A percentile compares a stretch with the other conserved stretches of the same genome.
Conservation (phyloP, 1,140 invertebrate species). For the Diachasmimorpha longicaudata region DNA sequence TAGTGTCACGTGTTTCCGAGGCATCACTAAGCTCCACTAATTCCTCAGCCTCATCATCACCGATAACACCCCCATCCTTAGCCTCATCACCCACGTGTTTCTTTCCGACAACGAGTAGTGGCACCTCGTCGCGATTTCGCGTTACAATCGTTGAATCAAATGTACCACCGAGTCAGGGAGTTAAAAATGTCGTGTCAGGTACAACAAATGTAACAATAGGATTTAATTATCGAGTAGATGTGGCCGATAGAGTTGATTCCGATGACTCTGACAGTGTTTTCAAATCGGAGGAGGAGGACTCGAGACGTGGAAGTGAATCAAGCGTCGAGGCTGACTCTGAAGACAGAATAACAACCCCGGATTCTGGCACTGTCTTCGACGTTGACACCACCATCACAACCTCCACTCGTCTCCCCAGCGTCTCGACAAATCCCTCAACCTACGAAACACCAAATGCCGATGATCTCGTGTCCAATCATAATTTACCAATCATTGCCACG, state of each 20-base stretch:
- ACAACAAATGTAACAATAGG: constrained; percentile 34
- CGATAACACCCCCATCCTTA: constrained; percentile 38
- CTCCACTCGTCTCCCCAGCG: background rate
- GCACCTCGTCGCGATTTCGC: constrained; percentile 38
- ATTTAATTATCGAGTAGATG: constrained; percentile 33
- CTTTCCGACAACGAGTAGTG: constrained; percentile 32
- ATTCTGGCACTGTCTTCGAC: background rate
- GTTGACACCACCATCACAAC: background rate
- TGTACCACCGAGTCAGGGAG: constrained; percentile 14
- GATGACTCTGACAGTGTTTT: constrained; percentile 34
- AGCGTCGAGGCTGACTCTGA: background rate
- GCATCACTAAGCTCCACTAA: constrained; percentile 49
- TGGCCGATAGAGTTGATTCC: constrained; percentile 29
- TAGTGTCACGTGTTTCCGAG: constrained; percentile 66
- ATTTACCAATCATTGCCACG: background rate
- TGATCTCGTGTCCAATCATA: background rate
- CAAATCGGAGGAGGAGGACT: constrained; percentile 20
- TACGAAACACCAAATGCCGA: background rate
- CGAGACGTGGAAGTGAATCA: background rate
- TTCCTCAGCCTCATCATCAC: constrained; percentile 45
- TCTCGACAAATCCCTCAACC: background rate
- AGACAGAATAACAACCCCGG: background rate
- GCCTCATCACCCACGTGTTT: constrained; percentile 40
- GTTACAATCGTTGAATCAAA: constrained; percentile 43
- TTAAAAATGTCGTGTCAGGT: constrained; percentile 28